Evolutionary conservation across 2,888 invertebrate genomes (phyloP).

Genomic region (Imbricaverruca yamaguchii): DNA sequence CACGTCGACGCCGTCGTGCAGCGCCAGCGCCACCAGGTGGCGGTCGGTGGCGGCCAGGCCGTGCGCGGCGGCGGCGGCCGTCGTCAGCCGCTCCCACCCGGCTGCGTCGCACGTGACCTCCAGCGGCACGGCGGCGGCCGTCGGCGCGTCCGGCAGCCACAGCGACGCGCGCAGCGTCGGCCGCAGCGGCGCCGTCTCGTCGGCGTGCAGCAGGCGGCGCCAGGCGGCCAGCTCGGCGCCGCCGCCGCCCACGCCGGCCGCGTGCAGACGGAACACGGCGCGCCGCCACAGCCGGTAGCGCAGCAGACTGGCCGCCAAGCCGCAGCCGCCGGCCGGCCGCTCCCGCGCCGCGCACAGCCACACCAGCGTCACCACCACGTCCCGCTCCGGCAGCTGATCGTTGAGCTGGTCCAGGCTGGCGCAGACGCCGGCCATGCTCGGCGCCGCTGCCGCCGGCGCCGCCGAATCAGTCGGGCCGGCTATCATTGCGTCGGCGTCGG

Average conservation of each 20-base stretch:
- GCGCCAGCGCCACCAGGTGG: constrained; percentile 37
- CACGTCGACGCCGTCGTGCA: not conserved
- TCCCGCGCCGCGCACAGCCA: constrained; percentile 87
- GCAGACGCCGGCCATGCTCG: not conserved
- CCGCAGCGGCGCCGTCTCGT: not conserved
- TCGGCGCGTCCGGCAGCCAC: not conserved
- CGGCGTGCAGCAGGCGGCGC: constrained; percentile 3
- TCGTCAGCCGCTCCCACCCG: not conserved
- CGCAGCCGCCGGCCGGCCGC: constrained; percentile 74
- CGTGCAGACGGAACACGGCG: not conserved
- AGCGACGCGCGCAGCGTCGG: not conserved
- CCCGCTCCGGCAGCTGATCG: not conserved
- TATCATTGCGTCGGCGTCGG: not conserved
- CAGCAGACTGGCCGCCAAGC: constrained; percentile 38
- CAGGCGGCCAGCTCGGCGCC: not conserved
- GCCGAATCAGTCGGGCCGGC: not conserved
- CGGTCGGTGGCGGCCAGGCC: constrained; percentile 47
- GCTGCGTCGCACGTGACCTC: not conserved
- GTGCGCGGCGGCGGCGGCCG: constrained; percentile 35
- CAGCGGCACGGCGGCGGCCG: not conserved
- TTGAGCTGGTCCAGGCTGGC: not conserved
- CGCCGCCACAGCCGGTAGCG: not conserved
- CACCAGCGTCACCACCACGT: constrained; percentile 55
- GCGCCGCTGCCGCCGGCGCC: not conserved
- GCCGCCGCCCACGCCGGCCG: not conserved